Base-by-base conservation (phyloP, 1,140 invertebrate genomes). In the Mamestra configurata region DNA sequence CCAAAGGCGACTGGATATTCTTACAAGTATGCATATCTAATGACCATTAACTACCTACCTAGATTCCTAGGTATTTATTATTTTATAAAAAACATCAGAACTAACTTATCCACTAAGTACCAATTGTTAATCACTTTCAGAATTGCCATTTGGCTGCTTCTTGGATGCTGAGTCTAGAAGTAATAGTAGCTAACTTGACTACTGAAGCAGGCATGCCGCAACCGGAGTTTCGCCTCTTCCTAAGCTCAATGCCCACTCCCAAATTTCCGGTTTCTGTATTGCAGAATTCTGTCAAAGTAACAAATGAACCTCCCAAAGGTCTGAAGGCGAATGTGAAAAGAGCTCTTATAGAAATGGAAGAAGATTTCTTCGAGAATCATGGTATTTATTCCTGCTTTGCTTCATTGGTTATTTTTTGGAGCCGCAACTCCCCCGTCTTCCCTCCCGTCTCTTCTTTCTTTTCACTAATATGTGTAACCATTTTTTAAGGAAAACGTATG, bases 101-200 rank as follows among this genome's bases (percentile, higher is more conserved):
- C 11, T 5, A 15, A 64, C 51, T 22, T 18, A 11, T 57, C 27
- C 61, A 18, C 82, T 64, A 35, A 7, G 1, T 13, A 37, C 5
- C 15, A 7, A 24, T 11, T 46, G 22, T 70, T 68, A 55, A 72
- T 81, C 79, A 82, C 57, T 93, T 96, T 71, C 95, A 98, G 96
- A 99, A 99, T 90, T 99, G 98, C 89, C 98, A 99, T 89, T 95
- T 99, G 82, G 98, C 98, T 7, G 97, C 98, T 4, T 98, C 98
- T 0, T 99, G 98, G 98, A 98, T 99, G 98, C 94, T 97, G 1
- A 91, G 92, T 0, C 95, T 98, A 89, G 98, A 98, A 89, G 90
- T 95, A 53, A 95, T 98, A 11, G 96, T 98, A 0, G 95, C 97
- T 79, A 95, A 96, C 57, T 95, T 99, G n/a, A 95, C 96, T 4